Percentiles rank a stretch among this genome's conserved stretches.
Conservation (phyloP, 35 echinoderm and acorn worm species). For the Anneissia japonica region DNA sequence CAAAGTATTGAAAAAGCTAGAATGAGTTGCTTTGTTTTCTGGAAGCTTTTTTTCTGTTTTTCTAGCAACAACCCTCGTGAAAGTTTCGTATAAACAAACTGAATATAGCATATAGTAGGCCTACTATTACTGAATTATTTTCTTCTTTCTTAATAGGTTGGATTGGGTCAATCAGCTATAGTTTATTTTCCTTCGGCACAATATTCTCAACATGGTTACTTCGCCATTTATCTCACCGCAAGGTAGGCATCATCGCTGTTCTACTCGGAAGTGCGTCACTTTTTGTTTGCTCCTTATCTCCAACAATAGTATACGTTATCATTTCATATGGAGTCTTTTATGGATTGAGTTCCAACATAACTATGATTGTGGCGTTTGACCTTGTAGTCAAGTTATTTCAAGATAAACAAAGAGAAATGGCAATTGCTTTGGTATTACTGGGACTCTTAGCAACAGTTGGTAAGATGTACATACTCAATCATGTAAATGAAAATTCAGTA, state of each 20-base stretch:
- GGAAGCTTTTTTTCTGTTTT: too few species aligned
- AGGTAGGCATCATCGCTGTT: neutral
- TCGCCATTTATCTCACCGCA: neutral
- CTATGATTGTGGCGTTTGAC: neutral
- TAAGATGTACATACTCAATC: too few species aligned
- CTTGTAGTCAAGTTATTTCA: neutral
- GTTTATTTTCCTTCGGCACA: neutral
- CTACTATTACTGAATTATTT: too few species aligned
- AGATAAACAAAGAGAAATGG: neutral
- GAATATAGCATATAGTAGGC: too few species aligned
- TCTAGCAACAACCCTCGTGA: too few species aligned
- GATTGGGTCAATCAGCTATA: too few species aligned
- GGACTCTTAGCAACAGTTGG: neutral
- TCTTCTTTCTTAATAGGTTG: too few species aligned
- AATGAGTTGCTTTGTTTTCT: too few species aligned
- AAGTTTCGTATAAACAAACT: too few species aligned
- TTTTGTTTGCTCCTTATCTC: neutral
- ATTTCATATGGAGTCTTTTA: neutral
- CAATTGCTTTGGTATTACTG: neutral
- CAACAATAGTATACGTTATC: neutral
- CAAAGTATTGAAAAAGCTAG: too few species aligned
- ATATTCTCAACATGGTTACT: neutral
- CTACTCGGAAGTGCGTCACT: neutral
- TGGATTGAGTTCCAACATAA: neutral
- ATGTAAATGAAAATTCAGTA: too few species aligned